Base-by-base conservation (phyloP, 2,888 invertebrate species). In the Lepetodrilus schrolli region DNA sequence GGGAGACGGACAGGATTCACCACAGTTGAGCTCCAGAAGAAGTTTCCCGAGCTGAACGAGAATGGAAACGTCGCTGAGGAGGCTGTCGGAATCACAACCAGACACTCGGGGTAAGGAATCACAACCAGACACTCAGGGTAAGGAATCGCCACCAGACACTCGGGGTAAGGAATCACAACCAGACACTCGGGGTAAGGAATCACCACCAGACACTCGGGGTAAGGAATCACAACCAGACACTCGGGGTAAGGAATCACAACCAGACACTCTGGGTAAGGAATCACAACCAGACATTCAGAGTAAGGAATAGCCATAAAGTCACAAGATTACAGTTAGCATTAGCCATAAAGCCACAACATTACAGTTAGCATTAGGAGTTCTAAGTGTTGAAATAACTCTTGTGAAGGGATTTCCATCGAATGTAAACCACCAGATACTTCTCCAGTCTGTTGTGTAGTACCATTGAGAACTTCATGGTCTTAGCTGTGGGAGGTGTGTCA, bases 21-120 rank as follows among this genome's bases (percentile, higher is more conserved):
- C 17, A 89, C 89, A 4, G 86, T 90, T 7, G 90, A 90, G 70
- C 79, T 90, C 65, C 90, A 90, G 83, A 89, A 87, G 75, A 83
- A 84, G 4, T 87, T 89, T 71, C 89, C 90, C 7, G 89, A 90
- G 69, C 80, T 89, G 37, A 80, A 78, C 21, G 84, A 83, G 50
- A 81, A 82, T 17, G 72, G 50, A 48, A 72, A 70, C 49, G 50
- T 73, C 47, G 81, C 71, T 72, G 80, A 81, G 70, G 78, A 78
- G 74, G 51, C 68, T 17, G 17, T 30, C 20, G 30, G 43, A 5
- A 68, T 43, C 43, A 68, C 68, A 21, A 68, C 26, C 23, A 21
- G 68, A 13, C 68, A 70, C 36, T 70, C 70, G n/a, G 50, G 70
- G 49, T 70, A 38, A 43, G 38, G 20, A 3, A 4, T 17, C 43